Percentiles rank a stretch among this genome's conserved stretches.
Evolutionary conservation across 2,888 invertebrate species (phyloP).

Genomic region (Dynastes tityus): DNA sequence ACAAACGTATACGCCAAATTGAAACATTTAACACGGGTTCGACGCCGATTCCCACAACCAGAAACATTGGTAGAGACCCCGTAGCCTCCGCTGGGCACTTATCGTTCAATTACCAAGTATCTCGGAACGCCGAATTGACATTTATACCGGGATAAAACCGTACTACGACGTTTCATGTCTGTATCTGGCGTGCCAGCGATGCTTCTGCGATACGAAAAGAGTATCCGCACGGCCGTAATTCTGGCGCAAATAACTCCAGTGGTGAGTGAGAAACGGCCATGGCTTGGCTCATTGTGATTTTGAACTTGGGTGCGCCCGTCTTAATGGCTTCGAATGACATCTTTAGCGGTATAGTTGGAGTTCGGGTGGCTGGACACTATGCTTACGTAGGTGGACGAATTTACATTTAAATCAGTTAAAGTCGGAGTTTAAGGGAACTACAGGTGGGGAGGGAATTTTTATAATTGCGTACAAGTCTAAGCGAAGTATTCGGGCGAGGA

Average conservation of each 20-base stretch:
- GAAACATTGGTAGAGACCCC: slow-evolving; percentile 18
- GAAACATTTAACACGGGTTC: slow-evolving; percentile 17
- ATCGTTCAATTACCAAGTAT: slow-evolving; percentile 35
- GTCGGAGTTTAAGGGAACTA: neutral
- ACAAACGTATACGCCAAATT: slow-evolving; percentile 15
- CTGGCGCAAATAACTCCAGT: slow-evolving; percentile 17
- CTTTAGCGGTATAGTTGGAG: slow-evolving; percentile 36
- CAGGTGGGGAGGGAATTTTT: slow-evolving; percentile 9
- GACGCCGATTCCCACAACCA: neutral
- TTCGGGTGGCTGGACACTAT: slow-evolving; percentile 17
- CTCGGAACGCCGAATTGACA: slow-evolving; percentile 33
- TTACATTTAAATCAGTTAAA: slow-evolving; percentile 45
- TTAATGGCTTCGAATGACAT: slow-evolving; percentile 45
- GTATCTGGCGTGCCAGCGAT: slow-evolving; percentile 29
- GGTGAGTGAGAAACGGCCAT: slow-evolving; percentile 33
- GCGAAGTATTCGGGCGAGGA: slow-evolving; percentile 10
- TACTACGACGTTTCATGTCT: slow-evolving; percentile 28
- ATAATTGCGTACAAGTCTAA: slow-evolving; percentile 31
- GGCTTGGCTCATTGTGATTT: slow-evolving; percentile 4
- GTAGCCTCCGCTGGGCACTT: neutral
- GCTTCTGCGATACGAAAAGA: slow-evolving; percentile 3
- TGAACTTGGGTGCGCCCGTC: slow-evolving; percentile 42
- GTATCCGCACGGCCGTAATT: slow-evolving; percentile 3
- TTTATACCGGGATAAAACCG: slow-evolving; percentile 28
- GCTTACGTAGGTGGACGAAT: slow-evolving; percentile 36